phyloP scores from a whole-genome alignment of 2,113 vertebrate genomes.

The Tinamus guttatus region DNA sequence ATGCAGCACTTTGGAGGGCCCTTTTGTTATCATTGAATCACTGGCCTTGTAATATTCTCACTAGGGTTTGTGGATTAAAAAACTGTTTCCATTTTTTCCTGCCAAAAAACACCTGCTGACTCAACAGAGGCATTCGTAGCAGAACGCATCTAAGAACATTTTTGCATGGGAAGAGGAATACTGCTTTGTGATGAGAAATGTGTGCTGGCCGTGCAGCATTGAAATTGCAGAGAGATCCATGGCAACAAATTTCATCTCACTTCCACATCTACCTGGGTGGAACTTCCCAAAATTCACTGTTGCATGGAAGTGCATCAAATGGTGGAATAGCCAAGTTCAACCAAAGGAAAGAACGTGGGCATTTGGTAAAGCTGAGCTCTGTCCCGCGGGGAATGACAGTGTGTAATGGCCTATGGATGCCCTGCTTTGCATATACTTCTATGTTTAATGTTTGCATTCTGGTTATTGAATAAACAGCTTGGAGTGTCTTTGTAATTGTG shows the following conservation, averaged over 20 bases:
- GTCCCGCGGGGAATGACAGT: fast-evolving
- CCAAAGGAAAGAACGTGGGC: fast-evolving
- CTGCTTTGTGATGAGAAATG: neutral
- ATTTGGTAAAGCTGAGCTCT: fast-evolving
- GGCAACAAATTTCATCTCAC: neutral
- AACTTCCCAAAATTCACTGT: fast-evolving
- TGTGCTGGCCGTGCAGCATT: fast-evolving
- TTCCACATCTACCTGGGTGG: neutral
- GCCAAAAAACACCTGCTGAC: fast-evolving
- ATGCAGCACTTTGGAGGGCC: neutral
- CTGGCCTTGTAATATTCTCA: neutral
- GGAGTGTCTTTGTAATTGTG: neutral
- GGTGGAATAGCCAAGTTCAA: neutral
- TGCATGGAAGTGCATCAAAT: fast-evolving
- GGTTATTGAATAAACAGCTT: neutral
- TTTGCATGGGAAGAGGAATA: neutral
- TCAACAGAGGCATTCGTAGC: fast-evolving
- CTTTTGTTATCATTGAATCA: neutral
- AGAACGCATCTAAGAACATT: neutral
- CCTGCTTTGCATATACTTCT: neutral
- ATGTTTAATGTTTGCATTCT: neutral
- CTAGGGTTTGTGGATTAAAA: neutral
- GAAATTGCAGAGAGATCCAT: neutral
- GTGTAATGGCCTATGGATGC: neutral
- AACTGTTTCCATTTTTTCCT: neutral